phyloP scores from a whole-genome alignment of 1,140 invertebrate species.

The Vanessa atalanta region DNA sequence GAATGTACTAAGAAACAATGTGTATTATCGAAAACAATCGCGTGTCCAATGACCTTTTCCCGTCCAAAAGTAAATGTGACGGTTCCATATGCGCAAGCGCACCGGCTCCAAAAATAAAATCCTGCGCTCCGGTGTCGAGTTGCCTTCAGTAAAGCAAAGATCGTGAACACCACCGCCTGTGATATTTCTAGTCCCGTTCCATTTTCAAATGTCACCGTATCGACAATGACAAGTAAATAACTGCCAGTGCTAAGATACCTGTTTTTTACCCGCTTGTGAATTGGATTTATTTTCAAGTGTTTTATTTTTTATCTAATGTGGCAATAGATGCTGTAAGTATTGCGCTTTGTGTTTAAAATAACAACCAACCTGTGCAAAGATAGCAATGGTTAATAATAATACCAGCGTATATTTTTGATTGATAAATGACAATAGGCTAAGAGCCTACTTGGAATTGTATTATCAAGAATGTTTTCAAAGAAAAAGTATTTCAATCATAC shows the following conservation, averaged over 20 bases:
- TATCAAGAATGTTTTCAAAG: not conserved
- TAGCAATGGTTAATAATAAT: not conserved
- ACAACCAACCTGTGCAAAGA: slow-evolving; percentile 17
- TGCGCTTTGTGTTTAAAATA: slow-evolving; percentile 37
- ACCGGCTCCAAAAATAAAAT: slow-evolving; percentile 65
- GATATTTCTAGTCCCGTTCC: slow-evolving; percentile 57
- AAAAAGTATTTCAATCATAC: not conserved
- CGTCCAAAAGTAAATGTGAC: slow-evolving; percentile 73
- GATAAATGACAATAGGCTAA: not conserved
- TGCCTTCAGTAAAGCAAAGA: slow-evolving; percentile 61
- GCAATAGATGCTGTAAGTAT: slow-evolving; percentile 64
- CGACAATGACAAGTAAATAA: slow-evolving; percentile 72
- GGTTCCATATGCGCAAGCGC: slow-evolving; percentile 53
- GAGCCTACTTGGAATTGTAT: not conserved
- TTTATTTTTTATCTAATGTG: slow-evolving; percentile 57
- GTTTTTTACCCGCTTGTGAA: slow-evolving; percentile 54
- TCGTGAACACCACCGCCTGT: slow-evolving; percentile 40
- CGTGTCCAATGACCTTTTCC: slow-evolving; percentile 76
- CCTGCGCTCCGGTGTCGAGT: slow-evolving; percentile 63
- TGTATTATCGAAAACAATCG: slow-evolving; percentile 50
- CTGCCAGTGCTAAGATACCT: slow-evolving; percentile 43
- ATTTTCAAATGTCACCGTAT: slow-evolving; percentile 40
- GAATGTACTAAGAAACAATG: slow-evolving; percentile 47
- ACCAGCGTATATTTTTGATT: not conserved
- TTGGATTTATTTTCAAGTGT: slow-evolving; percentile 56